A percentile compares a stretch with the other conserved stretches of the same genome.
Evolutionary conservation across 2,113 vertebrate genomes (phyloP).

Genomic region (Pedionomus torquatus): DNA sequence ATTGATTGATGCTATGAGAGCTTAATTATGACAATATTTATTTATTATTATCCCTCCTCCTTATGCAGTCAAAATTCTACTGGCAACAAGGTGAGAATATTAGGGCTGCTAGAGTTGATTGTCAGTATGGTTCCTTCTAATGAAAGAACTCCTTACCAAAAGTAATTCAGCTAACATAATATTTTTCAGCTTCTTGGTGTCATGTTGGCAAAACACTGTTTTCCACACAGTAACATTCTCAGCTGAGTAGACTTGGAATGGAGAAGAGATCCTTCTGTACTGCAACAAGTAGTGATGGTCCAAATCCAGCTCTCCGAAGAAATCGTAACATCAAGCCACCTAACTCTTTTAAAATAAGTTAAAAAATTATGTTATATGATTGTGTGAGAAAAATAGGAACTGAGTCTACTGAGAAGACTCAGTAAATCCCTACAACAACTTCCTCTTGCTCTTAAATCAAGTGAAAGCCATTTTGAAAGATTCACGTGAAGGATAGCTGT

Average conservation of each 20-base stretch:
- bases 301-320: not conserved
- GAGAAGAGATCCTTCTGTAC: not conserved
- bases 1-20: not conserved
- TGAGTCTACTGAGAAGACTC: not conserved
- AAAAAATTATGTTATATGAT: not conserved
- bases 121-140: not conserved
- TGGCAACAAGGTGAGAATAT: not conserved
- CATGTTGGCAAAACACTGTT: not conserved
- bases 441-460: not conserved
- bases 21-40: not conserved
- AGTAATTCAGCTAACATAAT: not conserved
- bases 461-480: not conserved
- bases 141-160: not conserved
- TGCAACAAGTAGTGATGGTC: not conserved
- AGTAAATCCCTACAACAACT: not conserved
- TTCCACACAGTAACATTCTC: not conserved
- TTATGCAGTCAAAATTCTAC: not conserved
- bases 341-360: not conserved
- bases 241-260: not conserved
- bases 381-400: not conserved
- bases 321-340: not conserved
- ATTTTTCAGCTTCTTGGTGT: not conserved
- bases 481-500: not conserved
- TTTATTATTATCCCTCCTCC: not conserved
- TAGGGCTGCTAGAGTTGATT: not conserved